phyloP scores from a whole-genome alignment of 2,797 vertebrate species.

The Linurgus olivaceus region DNA sequence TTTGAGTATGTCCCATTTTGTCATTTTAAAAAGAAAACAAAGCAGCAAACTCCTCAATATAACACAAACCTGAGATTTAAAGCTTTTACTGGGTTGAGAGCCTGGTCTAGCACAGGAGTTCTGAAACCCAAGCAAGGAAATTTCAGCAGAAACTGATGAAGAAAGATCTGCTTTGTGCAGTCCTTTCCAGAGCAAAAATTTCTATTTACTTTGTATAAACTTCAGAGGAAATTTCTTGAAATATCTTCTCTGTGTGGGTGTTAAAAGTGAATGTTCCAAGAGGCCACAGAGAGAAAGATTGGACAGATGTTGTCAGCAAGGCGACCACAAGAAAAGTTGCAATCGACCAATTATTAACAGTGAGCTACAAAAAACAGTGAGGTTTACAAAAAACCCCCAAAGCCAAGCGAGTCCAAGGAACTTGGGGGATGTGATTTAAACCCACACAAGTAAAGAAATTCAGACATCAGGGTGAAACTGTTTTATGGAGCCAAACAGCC shows the following conservation, averaged over 20 bases:
- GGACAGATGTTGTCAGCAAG: conserved; percentile 80
- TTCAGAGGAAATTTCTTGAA: conserved; percentile 84
- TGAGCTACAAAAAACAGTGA: neutral
- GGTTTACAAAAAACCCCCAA: neutral
- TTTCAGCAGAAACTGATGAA: conserved; percentile 14
- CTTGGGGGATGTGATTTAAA: conserved; percentile 26
- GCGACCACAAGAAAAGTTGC: conserved; percentile 80
- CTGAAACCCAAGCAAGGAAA: neutral
- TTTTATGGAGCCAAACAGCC: neutral
- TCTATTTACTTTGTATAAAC: conserved; percentile 85
- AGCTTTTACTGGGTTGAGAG: neutral
- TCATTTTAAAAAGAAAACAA: neutral
- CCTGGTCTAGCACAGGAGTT: neutral
- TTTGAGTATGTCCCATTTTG: neutral
- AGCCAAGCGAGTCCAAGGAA: neutral
- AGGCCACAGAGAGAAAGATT: conserved; percentile 81
- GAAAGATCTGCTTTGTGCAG: conserved; percentile 54
- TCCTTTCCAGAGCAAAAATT: conserved; percentile 50
- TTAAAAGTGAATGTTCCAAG: conserved; percentile 84
- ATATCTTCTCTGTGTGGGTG: conserved; percentile 82
- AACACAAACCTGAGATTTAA: neutral
- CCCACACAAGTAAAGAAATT: conserved; percentile 35
- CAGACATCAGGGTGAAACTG: conserved; percentile 28
- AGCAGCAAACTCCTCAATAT: neutral
- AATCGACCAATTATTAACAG: conserved; percentile 73